phyloP scores from a whole-genome alignment of 1,140 invertebrate species.

The Bradynema listronoti region DNA sequence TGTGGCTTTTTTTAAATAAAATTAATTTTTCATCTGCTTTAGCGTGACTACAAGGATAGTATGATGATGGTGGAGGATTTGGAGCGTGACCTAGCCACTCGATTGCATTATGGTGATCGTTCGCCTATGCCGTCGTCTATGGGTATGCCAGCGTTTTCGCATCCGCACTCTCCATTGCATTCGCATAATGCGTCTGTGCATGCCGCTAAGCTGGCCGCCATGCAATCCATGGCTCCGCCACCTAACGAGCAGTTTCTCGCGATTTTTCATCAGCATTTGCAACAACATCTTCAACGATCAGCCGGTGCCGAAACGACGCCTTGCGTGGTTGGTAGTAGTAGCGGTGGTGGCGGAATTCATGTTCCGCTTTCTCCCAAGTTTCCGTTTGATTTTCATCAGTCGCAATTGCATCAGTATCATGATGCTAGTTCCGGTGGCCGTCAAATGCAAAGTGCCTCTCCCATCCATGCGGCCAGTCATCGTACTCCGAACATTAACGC shows the following conservation, averaged over 20 bases:
- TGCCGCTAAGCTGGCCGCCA: not conserved
- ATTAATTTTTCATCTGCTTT: not conserved
- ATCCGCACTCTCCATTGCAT: not conserved
- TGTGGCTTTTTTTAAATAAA: not conserved
- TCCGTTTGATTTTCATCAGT: too few species aligned
- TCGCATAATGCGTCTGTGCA: not conserved
- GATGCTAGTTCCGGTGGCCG: too few species aligned
- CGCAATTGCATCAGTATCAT: too few species aligned
- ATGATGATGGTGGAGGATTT: conserved; percentile 10
- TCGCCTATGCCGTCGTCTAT: not conserved
- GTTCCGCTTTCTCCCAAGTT: too few species aligned
- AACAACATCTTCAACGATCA: too few species aligned
- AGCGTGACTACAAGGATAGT: conserved; percentile 4
- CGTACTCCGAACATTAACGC: not conserved
- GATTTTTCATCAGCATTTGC: not conserved
- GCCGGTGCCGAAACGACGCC: too few species aligned
- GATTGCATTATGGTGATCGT: not conserved
- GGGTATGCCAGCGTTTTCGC: not conserved
- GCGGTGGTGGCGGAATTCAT: too few species aligned
- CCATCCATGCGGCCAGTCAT: too few species aligned
- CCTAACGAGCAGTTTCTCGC: not conserved
- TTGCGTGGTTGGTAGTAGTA: too few species aligned
- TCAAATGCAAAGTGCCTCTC: too few species aligned
- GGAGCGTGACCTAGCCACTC: conserved; percentile 1
- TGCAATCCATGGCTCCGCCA: not conserved